A percentile compares a stretch with the other conserved stretches of the same genome.
These are phyloP conservation scores for Chrysemys picta DNA, from an alignment of 2,113 vertebrate species.

Conservation along the genomic window DNA sequence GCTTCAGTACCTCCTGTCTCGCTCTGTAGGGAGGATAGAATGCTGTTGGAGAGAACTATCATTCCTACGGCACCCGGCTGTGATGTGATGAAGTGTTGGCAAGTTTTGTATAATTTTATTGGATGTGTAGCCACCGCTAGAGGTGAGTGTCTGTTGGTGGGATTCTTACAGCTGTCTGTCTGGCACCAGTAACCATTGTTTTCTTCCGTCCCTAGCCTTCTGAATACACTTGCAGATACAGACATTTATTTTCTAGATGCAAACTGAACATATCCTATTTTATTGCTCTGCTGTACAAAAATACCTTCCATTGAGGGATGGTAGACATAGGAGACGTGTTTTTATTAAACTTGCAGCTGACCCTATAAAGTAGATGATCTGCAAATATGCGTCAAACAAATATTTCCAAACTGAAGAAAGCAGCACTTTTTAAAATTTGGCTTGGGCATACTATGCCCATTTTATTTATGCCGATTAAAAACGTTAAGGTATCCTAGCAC, in stretches of 20 bases:
- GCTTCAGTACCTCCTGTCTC: not conserved
- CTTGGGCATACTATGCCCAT: constrained; percentile 71
- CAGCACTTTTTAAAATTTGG: constrained; percentile 37
- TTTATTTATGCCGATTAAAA: constrained; percentile 70
- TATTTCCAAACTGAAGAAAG: constrained; percentile 48
- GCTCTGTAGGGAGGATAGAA: not conserved
- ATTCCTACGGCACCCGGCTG: not conserved
- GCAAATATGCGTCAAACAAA: constrained; percentile 54
- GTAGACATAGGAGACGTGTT: not conserved
- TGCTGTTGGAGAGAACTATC: not conserved
- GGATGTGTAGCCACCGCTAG: not conserved
- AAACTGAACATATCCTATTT: not conserved
- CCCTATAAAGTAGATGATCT: constrained; percentile 62
- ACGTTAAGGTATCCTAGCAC: constrained; percentile 73
- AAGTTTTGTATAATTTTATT: not conserved
- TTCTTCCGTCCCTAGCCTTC: not conserved
- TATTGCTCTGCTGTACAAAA: not conserved
- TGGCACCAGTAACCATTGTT: not conserved
- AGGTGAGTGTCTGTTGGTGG: accelerated
- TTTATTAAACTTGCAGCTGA: constrained; percentile 22
- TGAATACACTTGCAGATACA: not conserved
- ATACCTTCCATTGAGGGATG: constrained; percentile 5
- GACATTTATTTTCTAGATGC: not conserved
- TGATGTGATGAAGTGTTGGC: not conserved
- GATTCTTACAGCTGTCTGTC: not conserved